These are phyloP conservation scores for Parnassius apollo DNA, from an alignment of 2,888 invertebrate species.

Conservation along the genomic window DNA sequence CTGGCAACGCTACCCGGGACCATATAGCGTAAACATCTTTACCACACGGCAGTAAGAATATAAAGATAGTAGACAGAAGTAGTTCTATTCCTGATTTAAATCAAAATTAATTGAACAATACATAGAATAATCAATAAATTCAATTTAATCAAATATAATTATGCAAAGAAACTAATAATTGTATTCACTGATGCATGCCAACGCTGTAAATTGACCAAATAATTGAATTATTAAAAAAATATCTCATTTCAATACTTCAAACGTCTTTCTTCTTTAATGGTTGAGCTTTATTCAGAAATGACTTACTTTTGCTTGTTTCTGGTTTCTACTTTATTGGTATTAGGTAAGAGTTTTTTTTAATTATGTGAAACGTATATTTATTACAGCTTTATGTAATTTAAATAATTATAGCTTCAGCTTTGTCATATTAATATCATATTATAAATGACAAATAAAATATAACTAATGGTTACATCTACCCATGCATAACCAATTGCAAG, in stretches of 20 bases:
- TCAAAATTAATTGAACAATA: slow-evolving; percentile 26
- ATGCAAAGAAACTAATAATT: slow-evolving; percentile 31
- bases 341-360: slow-evolving; percentile 29
- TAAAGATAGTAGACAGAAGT: neutral
- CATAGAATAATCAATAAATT: slow-evolving; percentile 17
- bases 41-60: too few relatives aligned
- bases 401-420: too few relatives aligned
- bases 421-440: too few relatives aligned
- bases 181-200: slow-evolving; percentile 41
- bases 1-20: too few relatives aligned
- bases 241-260: slow-evolving; percentile 22
- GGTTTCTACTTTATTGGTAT: slow-evolving; percentile 14
- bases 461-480: too few relatives aligned
- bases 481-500: too few relatives aligned
- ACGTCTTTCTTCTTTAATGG: slow-evolving; percentile 13
- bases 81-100: neutral
- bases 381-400: neutral
- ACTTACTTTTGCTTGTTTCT: slow-evolving; percentile 22
- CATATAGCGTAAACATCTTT: too few relatives aligned
- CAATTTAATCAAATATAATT: slow-evolving; percentile 12
- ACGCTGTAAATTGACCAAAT: slow-evolving; percentile 42
- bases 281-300: slow-evolving; percentile 9
- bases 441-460: too few relatives aligned
- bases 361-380: neutral
- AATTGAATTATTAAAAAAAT: slow-evolving; percentile 34